Conservation (phyloP, 1,140 invertebrate species). For the Odontomachus brunneus region DNA sequence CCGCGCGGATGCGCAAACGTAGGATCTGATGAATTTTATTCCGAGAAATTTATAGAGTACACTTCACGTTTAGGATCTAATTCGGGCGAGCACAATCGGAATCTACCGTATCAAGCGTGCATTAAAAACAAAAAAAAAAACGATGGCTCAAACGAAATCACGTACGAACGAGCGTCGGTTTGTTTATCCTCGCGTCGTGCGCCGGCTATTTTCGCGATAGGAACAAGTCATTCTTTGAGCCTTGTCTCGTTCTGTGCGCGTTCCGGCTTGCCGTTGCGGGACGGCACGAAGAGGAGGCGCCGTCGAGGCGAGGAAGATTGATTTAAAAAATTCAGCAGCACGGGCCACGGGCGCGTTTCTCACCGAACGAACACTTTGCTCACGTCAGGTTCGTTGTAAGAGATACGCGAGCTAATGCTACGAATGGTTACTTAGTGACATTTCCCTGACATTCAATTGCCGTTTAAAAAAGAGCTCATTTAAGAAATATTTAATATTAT, state of each 20-base stretch:
- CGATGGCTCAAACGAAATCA: conserved; percentile 6
- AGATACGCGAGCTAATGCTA: too few species aligned
- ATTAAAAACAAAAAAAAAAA: not conserved
- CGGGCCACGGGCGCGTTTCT: conserved; percentile 46
- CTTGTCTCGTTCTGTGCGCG: conserved; percentile 44
- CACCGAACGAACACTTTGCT: conserved; percentile 8
- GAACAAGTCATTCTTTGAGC: conserved; percentile 57
- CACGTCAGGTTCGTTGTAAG: not conserved
- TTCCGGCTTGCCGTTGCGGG: conserved; percentile 34
- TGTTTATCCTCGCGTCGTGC: conserved; percentile 31
- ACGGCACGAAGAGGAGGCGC: conserved; percentile 17
- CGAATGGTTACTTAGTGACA: too few species aligned
- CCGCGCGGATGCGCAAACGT: not conserved
- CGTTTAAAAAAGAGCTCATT: too few species aligned
- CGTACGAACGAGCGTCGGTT: not conserved
- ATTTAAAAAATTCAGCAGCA: conserved; percentile 53
- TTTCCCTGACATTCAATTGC: too few species aligned
- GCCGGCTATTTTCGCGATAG: conserved; percentile 48
- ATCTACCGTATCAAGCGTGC: not conserved
- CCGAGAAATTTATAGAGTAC: too few species aligned
- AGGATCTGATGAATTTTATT: too few species aligned
- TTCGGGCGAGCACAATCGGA: too few species aligned
- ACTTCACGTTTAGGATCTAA: too few species aligned
- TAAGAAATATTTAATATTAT: too few species aligned
- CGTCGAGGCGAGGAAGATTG: conserved; percentile 47